phyloP scores from a whole-genome alignment of 2,113 vertebrate species.

The Elaphurus davidianus region DNA sequence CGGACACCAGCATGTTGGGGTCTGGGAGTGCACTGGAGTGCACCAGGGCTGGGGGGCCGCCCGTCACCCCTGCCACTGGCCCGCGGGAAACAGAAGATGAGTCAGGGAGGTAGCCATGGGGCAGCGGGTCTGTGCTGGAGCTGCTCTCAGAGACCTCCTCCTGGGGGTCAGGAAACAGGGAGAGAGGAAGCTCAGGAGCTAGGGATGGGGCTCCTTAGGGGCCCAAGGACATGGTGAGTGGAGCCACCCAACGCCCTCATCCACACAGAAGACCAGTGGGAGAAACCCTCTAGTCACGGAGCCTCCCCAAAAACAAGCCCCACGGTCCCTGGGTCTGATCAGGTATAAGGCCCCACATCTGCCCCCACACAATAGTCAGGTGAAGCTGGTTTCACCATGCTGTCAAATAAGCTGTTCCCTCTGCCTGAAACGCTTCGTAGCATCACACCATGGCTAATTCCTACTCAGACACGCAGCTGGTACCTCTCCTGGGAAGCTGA shows the following conservation, averaged over 20 bases:
- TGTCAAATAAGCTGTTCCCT: background rate
- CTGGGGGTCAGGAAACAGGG: constrained; percentile 68
- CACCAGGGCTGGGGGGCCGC: constrained; percentile 89
- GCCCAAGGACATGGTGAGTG: background rate
- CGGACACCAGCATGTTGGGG: constrained; percentile 89
- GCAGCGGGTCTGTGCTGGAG: constrained; percentile 88
- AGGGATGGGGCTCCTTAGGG: background rate
- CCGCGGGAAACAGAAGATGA: constrained; percentile 89
- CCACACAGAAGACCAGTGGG: background rate
- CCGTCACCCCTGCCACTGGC: constrained; percentile 87
- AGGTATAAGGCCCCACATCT: background rate
- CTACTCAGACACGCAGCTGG: background rate
- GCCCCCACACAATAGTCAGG: background rate
- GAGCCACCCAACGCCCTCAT: background rate
- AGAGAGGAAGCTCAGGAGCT: background rate
- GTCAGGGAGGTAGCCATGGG: constrained; percentile 92
- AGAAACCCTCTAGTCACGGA: background rate
- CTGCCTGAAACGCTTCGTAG: background rate
- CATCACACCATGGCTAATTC: background rate
- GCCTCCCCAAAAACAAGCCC: background rate
- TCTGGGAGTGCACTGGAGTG: constrained; percentile 92
- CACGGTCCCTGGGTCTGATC: background rate
- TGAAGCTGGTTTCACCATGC: background rate
- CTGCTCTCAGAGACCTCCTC: constrained; percentile 93
- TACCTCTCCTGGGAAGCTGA: background rate